Conservation (phyloP, 2,797 vertebrate genomes). For the Typhlichthys eigenmanni region DNA sequence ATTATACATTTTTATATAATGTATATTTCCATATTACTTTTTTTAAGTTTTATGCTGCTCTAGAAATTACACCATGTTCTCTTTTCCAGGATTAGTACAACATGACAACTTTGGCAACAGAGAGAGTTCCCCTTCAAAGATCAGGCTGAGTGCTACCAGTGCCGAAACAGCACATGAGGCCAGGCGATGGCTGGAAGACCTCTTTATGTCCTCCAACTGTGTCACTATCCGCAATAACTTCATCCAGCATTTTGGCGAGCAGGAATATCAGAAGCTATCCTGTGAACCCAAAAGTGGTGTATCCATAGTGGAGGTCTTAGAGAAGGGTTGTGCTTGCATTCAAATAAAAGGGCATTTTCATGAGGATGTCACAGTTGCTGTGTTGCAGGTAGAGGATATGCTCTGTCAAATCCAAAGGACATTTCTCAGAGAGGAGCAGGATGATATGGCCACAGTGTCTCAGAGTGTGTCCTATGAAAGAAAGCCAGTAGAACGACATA, state of each 20-base stretch:
- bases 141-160: conserved; percentile 18
- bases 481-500: neutral
- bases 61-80: neutral
- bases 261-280: conserved; percentile 57
- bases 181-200: conserved; percentile 63
- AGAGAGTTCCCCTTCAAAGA: conserved; percentile 7
- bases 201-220: fast-evolving
- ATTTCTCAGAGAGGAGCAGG: conserved; percentile 60
- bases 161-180: conserved; percentile 55
- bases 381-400: conserved; percentile 76
- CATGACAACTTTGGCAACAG: neutral
- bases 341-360: conserved; percentile 49
- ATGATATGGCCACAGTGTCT: conserved; percentile 12
- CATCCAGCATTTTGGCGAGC: conserved; percentile 73
- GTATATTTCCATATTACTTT: neutral
- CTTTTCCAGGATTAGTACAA: neutral
- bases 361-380: conserved; percentile 31
- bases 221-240: conserved; percentile 79
- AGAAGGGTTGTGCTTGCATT: conserved; percentile 56
- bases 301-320: conserved; percentile 60
- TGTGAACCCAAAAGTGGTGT: conserved; percentile 32
- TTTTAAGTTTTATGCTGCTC: neutral
- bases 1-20: neutral
- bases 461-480: neutral
- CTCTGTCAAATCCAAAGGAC: conserved; percentile 74